These are phyloP conservation scores for Phaonia tiefii DNA, from an alignment of 2,888 invertebrate genomes.

Conservation along the genomic window DNA sequence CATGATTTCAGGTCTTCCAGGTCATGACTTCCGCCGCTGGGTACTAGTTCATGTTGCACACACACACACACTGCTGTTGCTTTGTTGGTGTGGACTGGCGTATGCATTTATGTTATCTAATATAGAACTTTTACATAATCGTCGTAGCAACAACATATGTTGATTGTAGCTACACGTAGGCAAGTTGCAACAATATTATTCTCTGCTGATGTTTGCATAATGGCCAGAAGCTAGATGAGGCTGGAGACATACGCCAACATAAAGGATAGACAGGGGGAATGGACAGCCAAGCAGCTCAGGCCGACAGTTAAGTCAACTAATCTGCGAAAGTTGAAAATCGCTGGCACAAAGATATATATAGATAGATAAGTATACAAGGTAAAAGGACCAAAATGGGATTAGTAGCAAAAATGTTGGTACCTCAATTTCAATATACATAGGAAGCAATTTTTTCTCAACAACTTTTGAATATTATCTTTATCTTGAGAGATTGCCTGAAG, in stretches of 20 bases:
- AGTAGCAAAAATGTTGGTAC: too few relatives aligned
- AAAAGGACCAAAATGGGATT: too few relatives aligned
- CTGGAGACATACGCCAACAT: slow-evolving; percentile 53
- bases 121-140: not conserved
- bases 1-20: too few relatives aligned
- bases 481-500: too few relatives aligned
- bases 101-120: slow-evolving; percentile 12
- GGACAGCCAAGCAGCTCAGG: slow-evolving; percentile 30
- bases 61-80: slow-evolving; percentile 12
- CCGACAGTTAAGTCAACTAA: not conserved
- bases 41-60: slow-evolving; percentile 18
- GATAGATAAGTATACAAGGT: too few relatives aligned
- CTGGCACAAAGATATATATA: too few relatives aligned
- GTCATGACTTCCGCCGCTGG: not conserved
- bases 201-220: slow-evolving; percentile 55
- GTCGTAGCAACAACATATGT: not conserved
- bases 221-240: slow-evolving; percentile 75
- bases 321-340: too few relatives aligned
- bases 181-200: slow-evolving; percentile 33
- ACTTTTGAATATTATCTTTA: too few relatives aligned
- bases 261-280: slow-evolving; percentile 43
- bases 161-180: slow-evolving; percentile 39
- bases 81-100: not conserved
- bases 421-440: too few relatives aligned
- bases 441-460: too few relatives aligned